Evolutionary conservation across 2,888 invertebrate species (phyloP).

Genomic region (Volucella zonaria): DNA sequence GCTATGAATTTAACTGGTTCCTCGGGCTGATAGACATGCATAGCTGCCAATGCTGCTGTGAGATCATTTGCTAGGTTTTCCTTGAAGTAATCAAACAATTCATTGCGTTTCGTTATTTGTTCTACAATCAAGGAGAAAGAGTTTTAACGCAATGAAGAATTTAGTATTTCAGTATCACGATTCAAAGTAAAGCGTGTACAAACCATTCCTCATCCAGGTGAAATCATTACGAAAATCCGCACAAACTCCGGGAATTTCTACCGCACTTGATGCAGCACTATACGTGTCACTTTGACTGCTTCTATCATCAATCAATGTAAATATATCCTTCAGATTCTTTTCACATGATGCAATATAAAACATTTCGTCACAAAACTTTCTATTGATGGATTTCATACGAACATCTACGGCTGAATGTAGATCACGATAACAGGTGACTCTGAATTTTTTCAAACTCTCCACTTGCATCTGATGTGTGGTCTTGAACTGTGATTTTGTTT

Average conservation of each 20-base stretch:
- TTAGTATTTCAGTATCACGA: no score
- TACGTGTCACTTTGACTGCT: constrained; percentile 37
- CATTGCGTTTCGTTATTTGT: constrained; percentile 52
- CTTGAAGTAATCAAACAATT: constrained; percentile 56
- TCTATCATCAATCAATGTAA: constrained; percentile 54
- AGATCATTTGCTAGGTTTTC: constrained; percentile 44
- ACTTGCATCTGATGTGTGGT: constrained; percentile 47
- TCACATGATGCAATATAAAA: constrained; percentile 65
- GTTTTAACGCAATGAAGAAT: neutral
- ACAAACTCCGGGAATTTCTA: neutral
- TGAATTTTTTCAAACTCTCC: constrained; percentile 47
- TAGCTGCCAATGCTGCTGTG: constrained; percentile 44
- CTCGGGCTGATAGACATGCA: constrained; percentile 57
- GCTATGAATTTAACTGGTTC: constrained; percentile 62
- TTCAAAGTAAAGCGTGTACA: neutral
- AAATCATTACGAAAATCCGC: constrained; percentile 53
- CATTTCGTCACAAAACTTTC: constrained; percentile 68
- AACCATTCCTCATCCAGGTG: constrained; percentile 66
- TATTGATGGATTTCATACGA: constrained; percentile 54
- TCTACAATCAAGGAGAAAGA: constrained; percentile 37
- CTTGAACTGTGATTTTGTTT: constrained; percentile 44
- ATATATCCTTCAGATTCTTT: constrained; percentile 46
- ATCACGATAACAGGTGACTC: constrained; percentile 13
- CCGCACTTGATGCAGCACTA: constrained; percentile 7
- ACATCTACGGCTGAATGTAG: constrained; percentile 20